phyloP scores from a whole-genome alignment of 2,797 vertebrate genomes.

The Sus cebifrons region DNA sequence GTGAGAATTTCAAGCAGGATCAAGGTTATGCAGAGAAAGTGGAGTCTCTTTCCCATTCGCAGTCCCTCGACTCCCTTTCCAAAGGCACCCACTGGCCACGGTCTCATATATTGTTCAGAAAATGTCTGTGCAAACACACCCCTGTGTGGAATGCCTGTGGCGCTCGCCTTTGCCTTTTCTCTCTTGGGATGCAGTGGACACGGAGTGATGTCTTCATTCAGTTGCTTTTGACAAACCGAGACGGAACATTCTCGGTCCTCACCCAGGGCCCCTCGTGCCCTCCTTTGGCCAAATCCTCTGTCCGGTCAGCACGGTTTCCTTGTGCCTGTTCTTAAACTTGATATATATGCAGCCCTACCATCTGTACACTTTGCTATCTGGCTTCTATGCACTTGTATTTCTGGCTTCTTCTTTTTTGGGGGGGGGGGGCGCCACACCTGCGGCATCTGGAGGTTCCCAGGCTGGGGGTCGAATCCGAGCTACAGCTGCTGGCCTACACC shows the following conservation, averaged over 20 bases:
- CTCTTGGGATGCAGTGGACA: background rate
- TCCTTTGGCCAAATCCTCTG: background rate
- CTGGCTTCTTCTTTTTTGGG: too few species aligned
- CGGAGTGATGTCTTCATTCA: background rate
- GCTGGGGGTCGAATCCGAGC: too few species aligned
- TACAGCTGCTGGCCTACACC: too few species aligned
- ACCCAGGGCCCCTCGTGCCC: background rate
- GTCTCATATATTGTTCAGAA: background rate
- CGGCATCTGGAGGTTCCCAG: too few species aligned
- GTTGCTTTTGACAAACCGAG: background rate
- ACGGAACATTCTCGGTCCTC: background rate
- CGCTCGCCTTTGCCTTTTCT: background rate
- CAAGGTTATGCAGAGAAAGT: background rate
- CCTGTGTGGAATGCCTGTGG: background rate
- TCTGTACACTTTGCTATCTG: background rate
- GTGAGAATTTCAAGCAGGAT: background rate
- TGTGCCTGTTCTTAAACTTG: background rate
- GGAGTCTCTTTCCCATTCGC: background rate
- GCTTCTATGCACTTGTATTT: background rate
- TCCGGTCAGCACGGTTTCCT: background rate
- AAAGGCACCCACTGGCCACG: background rate
- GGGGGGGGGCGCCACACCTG: too few species aligned
- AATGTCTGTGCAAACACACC: background rate
- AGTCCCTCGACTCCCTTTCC: background rate
- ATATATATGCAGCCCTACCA: background rate